Evolutionary conservation across 2,113 vertebrate species (phyloP).

Genomic region (Pituophis catenifer): DNA sequence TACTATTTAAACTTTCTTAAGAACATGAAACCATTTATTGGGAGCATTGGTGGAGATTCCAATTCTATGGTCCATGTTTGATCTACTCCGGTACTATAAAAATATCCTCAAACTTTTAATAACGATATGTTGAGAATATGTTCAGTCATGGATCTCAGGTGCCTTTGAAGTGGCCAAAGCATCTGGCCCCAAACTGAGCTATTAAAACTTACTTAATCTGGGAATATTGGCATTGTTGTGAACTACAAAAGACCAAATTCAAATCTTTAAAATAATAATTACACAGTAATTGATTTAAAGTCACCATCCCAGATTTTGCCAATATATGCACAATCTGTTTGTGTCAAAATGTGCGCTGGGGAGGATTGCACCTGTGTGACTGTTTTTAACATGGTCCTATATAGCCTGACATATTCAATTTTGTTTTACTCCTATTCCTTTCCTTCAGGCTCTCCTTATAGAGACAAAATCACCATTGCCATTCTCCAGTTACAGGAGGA

Average conservation of each 20-base stretch:
- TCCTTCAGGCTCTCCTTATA: constrained; percentile 87
- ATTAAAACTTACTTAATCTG: neutral
- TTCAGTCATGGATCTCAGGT: neutral
- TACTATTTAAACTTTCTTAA: neutral
- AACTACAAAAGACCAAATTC: neutral
- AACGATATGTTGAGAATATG: neutral
- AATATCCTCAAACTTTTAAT: neutral
- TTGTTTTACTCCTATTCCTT: constrained; percentile 35
- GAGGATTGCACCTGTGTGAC: neutral
- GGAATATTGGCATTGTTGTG: neutral
- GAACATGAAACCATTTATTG: neutral
- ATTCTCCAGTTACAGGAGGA: constrained; percentile 97
- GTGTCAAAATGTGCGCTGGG: neutral
- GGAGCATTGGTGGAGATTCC: neutral
- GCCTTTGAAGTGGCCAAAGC: neutral
- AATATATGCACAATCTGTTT: neutral
- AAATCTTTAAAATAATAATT: neutral
- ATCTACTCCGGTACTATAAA: neutral
- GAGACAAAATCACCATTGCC: constrained; percentile 96
- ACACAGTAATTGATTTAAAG: neutral
- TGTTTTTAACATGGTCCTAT: neutral
- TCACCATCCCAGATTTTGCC: neutral
- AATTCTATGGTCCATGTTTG: neutral
- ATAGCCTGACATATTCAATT: neutral
- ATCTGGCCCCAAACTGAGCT: neutral